These are phyloP conservation scores for Dermatemys mawii DNA, from an alignment of 2,113 vertebrate species.

Conservation along the genomic window DNA sequence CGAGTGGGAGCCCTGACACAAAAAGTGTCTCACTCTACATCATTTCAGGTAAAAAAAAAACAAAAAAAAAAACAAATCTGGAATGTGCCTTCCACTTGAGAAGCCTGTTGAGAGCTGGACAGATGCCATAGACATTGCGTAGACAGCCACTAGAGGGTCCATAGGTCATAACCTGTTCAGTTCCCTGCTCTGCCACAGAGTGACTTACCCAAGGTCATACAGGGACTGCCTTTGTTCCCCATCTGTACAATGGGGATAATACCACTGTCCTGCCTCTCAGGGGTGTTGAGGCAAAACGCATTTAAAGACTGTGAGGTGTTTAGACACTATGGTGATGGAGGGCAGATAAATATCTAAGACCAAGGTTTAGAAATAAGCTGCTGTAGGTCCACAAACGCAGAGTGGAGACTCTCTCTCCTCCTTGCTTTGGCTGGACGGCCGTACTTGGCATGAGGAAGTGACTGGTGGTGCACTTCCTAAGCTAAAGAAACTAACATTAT, in stretches of 20 bases:
- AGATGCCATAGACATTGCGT: accelerated
- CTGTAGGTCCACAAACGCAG: accelerated
- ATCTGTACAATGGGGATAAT: background rate
- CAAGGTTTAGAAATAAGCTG: background rate
- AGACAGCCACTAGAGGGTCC: background rate
- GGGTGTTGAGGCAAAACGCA: background rate
- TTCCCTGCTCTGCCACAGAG: background rate
- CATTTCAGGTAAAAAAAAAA: slow-evolving; percentile 82
- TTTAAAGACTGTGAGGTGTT: background rate
- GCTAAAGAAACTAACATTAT: background rate
- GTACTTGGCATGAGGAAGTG: too few relatives aligned
- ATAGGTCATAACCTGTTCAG: background rate
- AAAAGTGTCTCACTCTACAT: slow-evolving; percentile 89
- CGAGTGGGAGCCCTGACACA: slow-evolving; percentile 90
- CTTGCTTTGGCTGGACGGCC: too few relatives aligned
- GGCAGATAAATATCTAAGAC: background rate
- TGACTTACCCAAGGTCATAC: too few relatives aligned
- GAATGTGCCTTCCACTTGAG: accelerated
- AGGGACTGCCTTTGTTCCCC: background rate
- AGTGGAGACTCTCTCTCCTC: too few relatives aligned
- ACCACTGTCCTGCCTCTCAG: background rate
- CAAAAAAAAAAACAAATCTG: background rate
- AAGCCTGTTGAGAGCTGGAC: background rate
- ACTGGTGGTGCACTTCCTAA: background rate
- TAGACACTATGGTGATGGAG: background rate